These are phyloP conservation scores for Hexactinellida sp. DNA, from an alignment of 37 sponge, comb jelly and placozoan species.

Conservation along the genomic window DNA sequence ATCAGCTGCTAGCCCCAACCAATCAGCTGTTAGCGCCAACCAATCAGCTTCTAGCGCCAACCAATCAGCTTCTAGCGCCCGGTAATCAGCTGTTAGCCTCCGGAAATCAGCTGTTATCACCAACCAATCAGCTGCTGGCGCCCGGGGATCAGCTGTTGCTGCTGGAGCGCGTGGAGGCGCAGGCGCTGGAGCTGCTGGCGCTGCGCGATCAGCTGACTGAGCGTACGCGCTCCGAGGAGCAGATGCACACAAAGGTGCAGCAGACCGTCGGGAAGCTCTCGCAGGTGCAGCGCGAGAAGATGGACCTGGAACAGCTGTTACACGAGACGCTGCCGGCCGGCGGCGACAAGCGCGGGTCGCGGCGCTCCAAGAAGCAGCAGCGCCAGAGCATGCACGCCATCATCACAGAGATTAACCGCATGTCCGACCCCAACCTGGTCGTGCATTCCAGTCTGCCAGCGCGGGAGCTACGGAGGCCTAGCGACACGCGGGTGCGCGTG, in stretches of 20 bases:
- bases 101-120: slow-evolving; percentile 22
- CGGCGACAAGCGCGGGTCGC: neutral
- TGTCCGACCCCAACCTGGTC: neutral
- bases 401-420: slow-evolving; percentile 47
- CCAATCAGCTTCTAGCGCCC: neutral
- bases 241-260: slow-evolving; percentile 17
- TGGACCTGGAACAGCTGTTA: slow-evolving; percentile 1
- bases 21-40: no score
- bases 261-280: neutral
- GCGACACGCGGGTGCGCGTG: neutral
- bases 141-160: slow-evolving; percentile 27
- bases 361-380: neutral
- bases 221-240: slow-evolving; percentile 14
- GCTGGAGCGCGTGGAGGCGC: slow-evolving; percentile 29
- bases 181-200: slow-evolving; percentile 42
- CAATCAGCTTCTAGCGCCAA: neutral
- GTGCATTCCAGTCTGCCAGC: neutral
- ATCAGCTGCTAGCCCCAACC: slow-evolving; percentile 26
- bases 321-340: neutral
- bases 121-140: neutral
- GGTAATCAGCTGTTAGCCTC: neutral
- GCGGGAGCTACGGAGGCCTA: neutral
- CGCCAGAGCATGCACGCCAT: slow-evolving; percentile 32
- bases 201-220: slow-evolving; percentile 24
- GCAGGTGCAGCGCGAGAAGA: neutral